Evolutionary conservation across 2,113 vertebrate species (phyloP).

Genomic region (Odontophorus gujanensis): DNA sequence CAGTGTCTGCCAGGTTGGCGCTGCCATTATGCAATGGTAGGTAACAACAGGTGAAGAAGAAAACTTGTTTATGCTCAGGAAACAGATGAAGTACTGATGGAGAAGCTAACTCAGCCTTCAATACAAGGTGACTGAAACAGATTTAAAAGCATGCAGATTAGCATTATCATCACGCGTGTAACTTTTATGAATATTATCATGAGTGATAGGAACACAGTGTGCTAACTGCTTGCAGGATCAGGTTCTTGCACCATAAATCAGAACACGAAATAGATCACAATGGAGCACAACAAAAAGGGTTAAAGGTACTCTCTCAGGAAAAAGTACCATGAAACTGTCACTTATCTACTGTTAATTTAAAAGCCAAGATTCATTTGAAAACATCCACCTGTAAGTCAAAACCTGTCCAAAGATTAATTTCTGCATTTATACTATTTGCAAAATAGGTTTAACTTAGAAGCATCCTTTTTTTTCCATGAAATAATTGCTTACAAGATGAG

Average conservation of each 20-base stretch:
- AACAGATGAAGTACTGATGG: neutral
- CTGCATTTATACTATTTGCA: constrained; percentile 51
- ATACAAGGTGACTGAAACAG: neutral
- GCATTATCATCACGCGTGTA: neutral
- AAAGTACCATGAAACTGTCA: neutral
- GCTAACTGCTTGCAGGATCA: neutral
- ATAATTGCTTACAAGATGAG: constrained; percentile 76
- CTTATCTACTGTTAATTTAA: constrained; percentile 19
- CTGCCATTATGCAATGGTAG: neutral
- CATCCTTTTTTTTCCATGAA: constrained; percentile 54
- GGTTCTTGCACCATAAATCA: neutral
- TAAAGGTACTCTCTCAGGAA: constrained; percentile 16
- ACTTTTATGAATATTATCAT: neutral
- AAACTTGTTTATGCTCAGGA: neutral
- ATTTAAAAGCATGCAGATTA: neutral
- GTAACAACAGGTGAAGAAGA: constrained; percentile 8
- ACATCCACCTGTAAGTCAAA: constrained; percentile 45
- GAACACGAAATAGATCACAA: neutral
- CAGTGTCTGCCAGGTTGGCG: neutral
- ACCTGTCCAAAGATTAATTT: constrained; percentile 46
- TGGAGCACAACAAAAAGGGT: neutral
- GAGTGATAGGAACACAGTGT: neutral
- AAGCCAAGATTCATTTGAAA: constrained; percentile 27
- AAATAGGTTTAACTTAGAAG: constrained; percentile 55
- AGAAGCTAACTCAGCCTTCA: neutral